Conservation (phyloP, 2,888 invertebrate genomes). For the Epicampocera succincta region DNA sequence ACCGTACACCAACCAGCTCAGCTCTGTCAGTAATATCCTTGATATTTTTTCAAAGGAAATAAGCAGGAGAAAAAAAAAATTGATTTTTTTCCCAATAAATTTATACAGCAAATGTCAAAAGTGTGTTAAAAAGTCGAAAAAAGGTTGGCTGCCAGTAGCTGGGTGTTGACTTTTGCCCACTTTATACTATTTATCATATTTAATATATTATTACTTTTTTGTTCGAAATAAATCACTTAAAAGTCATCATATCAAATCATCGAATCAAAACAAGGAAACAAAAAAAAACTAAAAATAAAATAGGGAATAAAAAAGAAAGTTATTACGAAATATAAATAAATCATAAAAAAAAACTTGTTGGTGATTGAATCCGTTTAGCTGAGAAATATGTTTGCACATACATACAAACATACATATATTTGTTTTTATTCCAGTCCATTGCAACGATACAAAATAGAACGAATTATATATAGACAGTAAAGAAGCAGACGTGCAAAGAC, state of each 20-base stretch:
- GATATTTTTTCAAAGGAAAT: conserved; percentile 10
- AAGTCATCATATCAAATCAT: conserved; percentile 44
- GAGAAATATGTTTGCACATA: too few relatives aligned
- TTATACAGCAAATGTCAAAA: conserved; percentile 31
- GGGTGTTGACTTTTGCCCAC: conserved; percentile 43
- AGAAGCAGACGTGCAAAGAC: not conserved
- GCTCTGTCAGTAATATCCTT: conserved; percentile 23
- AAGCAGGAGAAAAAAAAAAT: conserved; percentile 1
- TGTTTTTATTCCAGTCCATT: not conserved
- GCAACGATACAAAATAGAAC: conserved; percentile 2
- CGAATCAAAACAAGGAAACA: conserved; percentile 29
- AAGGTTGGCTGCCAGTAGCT: not conserved
- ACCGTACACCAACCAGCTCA: not conserved
- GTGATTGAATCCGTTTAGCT: conserved; percentile 56
- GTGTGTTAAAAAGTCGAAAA: conserved; percentile 29
- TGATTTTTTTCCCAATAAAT: conserved; percentile 11
- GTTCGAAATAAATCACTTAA: conserved; percentile 55
- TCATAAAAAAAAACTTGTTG: conserved; percentile 26
- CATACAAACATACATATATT: too few relatives aligned
- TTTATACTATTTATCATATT: conserved; percentile 47
- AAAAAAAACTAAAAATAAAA: too few relatives aligned
- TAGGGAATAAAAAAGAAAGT: conserved; percentile 40
- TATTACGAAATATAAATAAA: conserved; percentile 35
- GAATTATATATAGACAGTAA: not conserved
- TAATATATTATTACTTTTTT: not conserved